Evolutionary conservation across 2,888 invertebrate species (phyloP), one percentile per base, ranked within the genome.

Genomic region (Orchesella flavescens): DNA sequence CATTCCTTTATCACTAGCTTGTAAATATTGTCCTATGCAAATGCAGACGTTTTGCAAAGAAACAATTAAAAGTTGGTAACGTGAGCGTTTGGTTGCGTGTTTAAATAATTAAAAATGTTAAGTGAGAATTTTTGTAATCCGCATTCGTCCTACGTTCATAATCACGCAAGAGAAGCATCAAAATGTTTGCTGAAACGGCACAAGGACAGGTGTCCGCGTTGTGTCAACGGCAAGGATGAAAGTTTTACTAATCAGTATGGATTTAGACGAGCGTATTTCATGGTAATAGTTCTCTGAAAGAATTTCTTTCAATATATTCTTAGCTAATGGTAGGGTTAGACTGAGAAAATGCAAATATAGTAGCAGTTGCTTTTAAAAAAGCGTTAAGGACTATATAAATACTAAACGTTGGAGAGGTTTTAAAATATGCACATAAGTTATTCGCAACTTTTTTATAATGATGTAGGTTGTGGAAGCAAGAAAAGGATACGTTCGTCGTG

Each of bases 401-500:
- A 7, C 34, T 34, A 34, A 34, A 4, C 34, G 7, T 34, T n/a
- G n/a, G n/a, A n/a, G 7, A 34, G 2, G 2, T 7, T 34, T 34
- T 34, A 4, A 34, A 34, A 34, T 7, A 34, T 34, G 34, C 34
- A 34, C 34, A 34, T 34, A 34, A 7, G 3, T 34, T 4, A 34
- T 34, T 34, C 34, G 34, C 34, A 34, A 34, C 2, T 49, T 49
- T 49, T 78, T 72, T 57, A 65, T 55, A 17, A 72, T 34, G n/a
- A n/a, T 78, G 19, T 89, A 90, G 88, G 89, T 93, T 34, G 93
- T 93, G 0, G 93, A 93, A 87, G 93, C 93, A 76, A 90, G 94
- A 0, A 94, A 94, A 89, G 92, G 92, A 88, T 93, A 94, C 91
- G 93, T 93, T 0, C 91, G 93, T 0, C 91, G 93, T 9, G 93